These are phyloP conservation scores for Kradibia gibbosae DNA, from an alignment of 1,140 invertebrate species.

Conservation along the genomic window DNA sequence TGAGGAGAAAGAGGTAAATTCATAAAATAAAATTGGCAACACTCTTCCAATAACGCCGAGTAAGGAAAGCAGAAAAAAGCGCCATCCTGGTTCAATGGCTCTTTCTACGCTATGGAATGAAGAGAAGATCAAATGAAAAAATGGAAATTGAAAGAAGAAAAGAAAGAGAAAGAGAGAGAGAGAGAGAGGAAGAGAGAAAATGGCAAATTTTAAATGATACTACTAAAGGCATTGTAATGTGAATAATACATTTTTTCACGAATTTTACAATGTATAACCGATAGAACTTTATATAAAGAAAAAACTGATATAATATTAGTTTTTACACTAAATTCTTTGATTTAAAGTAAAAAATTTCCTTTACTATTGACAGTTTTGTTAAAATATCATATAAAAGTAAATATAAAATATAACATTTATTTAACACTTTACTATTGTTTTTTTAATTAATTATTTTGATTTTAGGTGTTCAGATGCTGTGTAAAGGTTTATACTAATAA, in stretches of 20 bases:
- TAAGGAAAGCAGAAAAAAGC: conserved; percentile 37
- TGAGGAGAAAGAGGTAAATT: conserved; percentile 46
- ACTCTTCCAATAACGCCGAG: conserved; percentile 38
- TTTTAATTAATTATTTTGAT: too few relatives aligned
- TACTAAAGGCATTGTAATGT: background rate
- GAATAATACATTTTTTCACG: background rate
- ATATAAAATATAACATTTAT: too few relatives aligned
- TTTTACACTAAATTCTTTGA: too few relatives aligned
- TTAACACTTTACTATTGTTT: too few relatives aligned
- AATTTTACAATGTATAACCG: background rate
- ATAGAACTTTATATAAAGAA: background rate
- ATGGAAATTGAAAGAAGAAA: background rate
- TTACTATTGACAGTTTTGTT: too few relatives aligned
- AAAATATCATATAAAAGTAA: too few relatives aligned
- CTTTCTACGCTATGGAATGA: background rate
- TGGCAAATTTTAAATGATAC: background rate
- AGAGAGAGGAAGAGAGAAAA: conserved; percentile 10
- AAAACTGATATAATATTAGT: background rate
- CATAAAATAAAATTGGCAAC: conserved; percentile 47
- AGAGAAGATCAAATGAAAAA: too few relatives aligned
- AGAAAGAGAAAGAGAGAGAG: conserved; percentile 17
- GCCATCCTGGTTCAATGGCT: background rate
- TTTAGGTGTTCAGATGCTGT: too few relatives aligned
- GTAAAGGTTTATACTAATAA: too few relatives aligned
- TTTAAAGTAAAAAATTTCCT: too few relatives aligned